These are phyloP conservation scores for Oopsacas minuta DNA, from an alignment of 37 sponge, comb jelly and placozoan species.

Conservation along the genomic window DNA sequence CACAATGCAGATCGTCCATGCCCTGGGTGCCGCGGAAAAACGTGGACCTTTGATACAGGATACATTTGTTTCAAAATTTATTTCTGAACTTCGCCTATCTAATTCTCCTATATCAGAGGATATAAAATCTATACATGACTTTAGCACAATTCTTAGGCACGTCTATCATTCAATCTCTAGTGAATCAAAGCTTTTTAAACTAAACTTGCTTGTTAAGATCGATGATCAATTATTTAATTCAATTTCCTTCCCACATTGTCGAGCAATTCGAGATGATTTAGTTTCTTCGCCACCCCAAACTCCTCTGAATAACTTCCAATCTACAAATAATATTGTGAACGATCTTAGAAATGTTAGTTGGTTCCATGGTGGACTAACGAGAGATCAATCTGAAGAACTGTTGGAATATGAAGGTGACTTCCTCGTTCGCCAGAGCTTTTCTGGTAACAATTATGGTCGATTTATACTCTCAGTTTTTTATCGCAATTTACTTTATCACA, in stretches of 20 bases:
- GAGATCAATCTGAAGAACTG: not conserved
- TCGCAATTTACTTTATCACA: not conserved
- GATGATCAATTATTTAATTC: not conserved
- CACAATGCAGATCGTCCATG: not conserved
- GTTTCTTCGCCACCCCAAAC: not conserved
- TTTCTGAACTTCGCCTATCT: not conserved
- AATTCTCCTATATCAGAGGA: not conserved
- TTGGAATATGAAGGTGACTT: not conserved
- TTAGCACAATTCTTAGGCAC: not conserved
- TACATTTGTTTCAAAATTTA: conserved; percentile 6
- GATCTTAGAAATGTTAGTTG: not conserved
- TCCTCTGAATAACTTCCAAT: not conserved
- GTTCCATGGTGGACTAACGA: not conserved
- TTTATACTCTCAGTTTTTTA: not conserved
- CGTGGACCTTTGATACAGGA: not conserved
- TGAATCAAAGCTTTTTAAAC: not conserved
- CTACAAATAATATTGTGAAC: not conserved
- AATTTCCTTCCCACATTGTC: not conserved
- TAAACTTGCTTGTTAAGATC: not conserved
- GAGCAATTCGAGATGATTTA: not conserved
- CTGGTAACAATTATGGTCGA: not conserved
- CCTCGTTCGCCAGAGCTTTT: not conserved
- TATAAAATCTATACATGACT: not conserved
- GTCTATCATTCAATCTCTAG: not conserved
- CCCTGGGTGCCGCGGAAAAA: not conserved